These are phyloP conservation scores for Pandion haliaetus DNA, from an alignment of 2,113 vertebrate genomes.

Conservation along the genomic window DNA sequence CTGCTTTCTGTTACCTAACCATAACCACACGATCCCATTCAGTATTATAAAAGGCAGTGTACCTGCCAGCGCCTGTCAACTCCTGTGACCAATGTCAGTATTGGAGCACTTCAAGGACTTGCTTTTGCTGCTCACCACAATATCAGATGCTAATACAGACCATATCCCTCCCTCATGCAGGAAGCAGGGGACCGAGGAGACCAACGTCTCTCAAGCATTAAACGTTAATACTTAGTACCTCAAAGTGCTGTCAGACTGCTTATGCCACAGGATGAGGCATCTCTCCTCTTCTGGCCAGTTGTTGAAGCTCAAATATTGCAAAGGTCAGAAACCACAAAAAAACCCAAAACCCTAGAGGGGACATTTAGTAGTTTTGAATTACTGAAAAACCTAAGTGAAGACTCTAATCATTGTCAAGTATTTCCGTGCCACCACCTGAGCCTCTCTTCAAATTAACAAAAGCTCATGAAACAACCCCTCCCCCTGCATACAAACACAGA, in stretches of 20 bases:
- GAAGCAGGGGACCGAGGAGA: neutral
- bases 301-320: neutral
- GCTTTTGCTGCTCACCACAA: neutral
- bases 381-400: neutral
- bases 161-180: neutral
- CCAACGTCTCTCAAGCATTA: neutral
- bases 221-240: neutral
- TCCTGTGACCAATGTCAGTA: neutral
- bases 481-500: neutral
- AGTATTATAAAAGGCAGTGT: neutral
- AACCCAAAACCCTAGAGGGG: neutral
- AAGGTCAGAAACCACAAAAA: neutral
- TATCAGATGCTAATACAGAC: neutral
- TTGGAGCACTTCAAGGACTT: neutral
- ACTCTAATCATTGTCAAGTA: neutral
- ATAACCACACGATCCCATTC: neutral
- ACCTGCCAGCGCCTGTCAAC: neutral
- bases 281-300: neutral
- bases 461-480: neutral
- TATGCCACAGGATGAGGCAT: neutral
- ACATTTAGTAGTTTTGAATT: neutral
- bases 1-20: neutral
- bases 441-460: neutral
- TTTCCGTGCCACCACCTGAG: neutral
- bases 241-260: neutral